These are phyloP conservation scores for Hydroisotoma schaefferi DNA, from an alignment of 2,888 invertebrate genomes.

Conservation along the genomic window DNA sequence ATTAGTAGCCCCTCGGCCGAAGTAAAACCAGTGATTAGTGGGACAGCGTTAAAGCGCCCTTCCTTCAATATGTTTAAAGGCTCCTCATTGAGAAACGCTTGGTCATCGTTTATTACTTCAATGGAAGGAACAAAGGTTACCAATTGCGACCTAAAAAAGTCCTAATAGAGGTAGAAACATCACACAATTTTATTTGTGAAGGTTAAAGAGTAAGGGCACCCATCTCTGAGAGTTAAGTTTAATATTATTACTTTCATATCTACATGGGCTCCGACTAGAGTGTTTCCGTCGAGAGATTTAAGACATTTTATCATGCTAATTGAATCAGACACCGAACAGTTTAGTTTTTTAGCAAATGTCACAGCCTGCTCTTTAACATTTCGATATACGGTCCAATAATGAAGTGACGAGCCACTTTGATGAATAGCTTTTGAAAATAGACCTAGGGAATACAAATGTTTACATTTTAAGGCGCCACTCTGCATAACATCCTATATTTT, in stretches of 20 bases:
- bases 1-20: slow-evolving; percentile 35
- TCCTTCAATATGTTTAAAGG: slow-evolving; percentile 30
- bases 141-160: slow-evolving; percentile 22
- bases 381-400: slow-evolving; percentile 34
- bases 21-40: slow-evolving; percentile 39
- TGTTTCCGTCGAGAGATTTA: neutral
- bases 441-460: slow-evolving; percentile 17
- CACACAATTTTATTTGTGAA: too few species aligned
- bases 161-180: too few species aligned
- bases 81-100: slow-evolving; percentile 40
- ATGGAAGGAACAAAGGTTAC: slow-evolving; percentile 38
- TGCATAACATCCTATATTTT: neutral
- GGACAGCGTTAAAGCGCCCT: slow-evolving; percentile 34
- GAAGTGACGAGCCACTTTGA: slow-evolving; percentile 29
- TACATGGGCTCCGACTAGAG: slow-evolving; percentile 3
- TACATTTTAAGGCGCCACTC: too few species aligned
- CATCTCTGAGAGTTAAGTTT: neutral
- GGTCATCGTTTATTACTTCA: slow-evolving; percentile 32
- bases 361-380: slow-evolving; percentile 31
- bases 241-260: neutral
- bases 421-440: slow-evolving; percentile 38
- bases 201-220: too few species aligned
- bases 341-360: slow-evolving; percentile 33
- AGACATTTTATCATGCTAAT: slow-evolving; percentile 22
- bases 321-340: slow-evolving; percentile 29